Evolutionary conservation across 2,113 vertebrate genomes (phyloP).

Genomic region (Apistogramma diplotaenia): DNA sequence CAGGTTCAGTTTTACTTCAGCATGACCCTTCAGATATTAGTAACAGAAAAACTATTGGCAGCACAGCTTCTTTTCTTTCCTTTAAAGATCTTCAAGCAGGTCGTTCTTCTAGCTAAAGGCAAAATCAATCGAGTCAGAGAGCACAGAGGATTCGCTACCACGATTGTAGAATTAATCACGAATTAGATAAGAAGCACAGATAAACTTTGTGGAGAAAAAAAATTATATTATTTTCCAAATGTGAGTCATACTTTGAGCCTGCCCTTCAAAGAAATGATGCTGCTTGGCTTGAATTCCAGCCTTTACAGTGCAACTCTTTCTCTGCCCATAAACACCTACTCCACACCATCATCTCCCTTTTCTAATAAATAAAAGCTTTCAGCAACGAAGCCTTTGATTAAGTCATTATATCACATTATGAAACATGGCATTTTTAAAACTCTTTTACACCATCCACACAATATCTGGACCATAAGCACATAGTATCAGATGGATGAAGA

Average conservation of each 20-base stretch:
- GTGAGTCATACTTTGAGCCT: background rate
- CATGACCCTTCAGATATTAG: too few species aligned
- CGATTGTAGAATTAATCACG: background rate
- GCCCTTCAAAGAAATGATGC: background rate
- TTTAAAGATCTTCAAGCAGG: background rate
- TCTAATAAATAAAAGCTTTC: background rate
- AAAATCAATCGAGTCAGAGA: background rate
- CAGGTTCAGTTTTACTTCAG: background rate
- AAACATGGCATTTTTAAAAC: constrained; percentile 5
- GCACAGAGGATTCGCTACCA: background rate
- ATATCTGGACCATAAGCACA: background rate
- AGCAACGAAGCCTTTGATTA: background rate
- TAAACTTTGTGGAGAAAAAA: background rate
- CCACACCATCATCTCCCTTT: background rate
- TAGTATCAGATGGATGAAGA: background rate
- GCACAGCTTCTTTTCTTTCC: background rate
- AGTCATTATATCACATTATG: background rate
- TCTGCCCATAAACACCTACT: background rate
- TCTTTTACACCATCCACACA: constrained; percentile 10
- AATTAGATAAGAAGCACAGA: background rate
- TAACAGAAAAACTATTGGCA: too few species aligned
- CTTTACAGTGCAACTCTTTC: background rate
- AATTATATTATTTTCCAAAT: background rate
- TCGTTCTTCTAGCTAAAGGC: background rate
- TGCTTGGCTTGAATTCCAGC: constrained; percentile 1